phyloP scores from a whole-genome alignment of 2,888 invertebrate genomes.

The Platycnemis pennipes region DNA sequence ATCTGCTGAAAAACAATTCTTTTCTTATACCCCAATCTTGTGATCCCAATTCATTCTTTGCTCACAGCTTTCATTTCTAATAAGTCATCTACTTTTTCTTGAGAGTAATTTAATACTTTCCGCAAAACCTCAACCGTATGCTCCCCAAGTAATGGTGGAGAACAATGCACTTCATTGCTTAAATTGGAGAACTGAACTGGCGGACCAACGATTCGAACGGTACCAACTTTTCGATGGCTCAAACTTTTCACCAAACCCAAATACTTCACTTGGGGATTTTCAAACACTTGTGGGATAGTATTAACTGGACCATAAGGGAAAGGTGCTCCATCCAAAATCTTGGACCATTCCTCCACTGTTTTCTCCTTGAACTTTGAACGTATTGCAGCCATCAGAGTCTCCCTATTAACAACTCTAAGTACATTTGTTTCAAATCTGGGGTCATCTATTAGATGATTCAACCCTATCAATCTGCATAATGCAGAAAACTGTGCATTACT shows the following conservation, averaged over 20 bases:
- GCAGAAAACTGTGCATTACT: constrained; percentile 90
- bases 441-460: constrained; percentile 83
- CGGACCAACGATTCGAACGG: constrained; percentile 90
- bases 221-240: constrained; percentile 85
- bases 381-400: constrained; percentile 84
- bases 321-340: constrained; percentile 85
- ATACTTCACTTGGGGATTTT: constrained; percentile 90
- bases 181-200: constrained; percentile 90
- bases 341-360: constrained; percentile 88
- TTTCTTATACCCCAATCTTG: too few relatives aligned
- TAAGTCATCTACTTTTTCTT: constrained; percentile 81
- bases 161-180: constrained; percentile 84
- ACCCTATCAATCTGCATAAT: constrained; percentile 84
- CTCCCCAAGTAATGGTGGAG: constrained; percentile 93
- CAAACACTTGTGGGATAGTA: constrained; percentile 90
- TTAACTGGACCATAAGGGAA: constrained; percentile 97
- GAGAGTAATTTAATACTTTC: constrained; percentile 84
- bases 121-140: constrained; percentile 90
- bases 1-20: too few relatives aligned
- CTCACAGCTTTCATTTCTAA: neutral
- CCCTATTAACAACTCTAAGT: constrained; percentile 88
- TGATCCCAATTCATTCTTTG: neutral
- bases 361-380: constrained; percentile 83
- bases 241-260: constrained; percentile 88
- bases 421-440: constrained; percentile 87